phyloP scores from a whole-genome alignment of 2,797 vertebrate species.

The Channa striata region DNA sequence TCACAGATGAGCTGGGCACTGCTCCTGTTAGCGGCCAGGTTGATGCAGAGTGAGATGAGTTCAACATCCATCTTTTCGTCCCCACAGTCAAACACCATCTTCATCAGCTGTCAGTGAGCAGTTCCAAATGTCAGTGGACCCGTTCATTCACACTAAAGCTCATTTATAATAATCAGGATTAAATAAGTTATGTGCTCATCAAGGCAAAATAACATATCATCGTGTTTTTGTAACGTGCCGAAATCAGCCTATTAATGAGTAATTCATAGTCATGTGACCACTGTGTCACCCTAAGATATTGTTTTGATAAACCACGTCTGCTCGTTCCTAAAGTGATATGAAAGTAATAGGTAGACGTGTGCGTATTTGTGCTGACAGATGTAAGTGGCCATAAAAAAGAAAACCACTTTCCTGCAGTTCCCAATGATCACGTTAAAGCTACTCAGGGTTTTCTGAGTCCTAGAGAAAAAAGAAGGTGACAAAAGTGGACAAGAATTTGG shows the following conservation, averaged over 20 bases:
- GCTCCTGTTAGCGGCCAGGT: slow-evolving; percentile 92
- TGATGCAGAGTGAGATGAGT: slow-evolving; percentile 95
- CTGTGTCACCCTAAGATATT: background rate
- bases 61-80: slow-evolving; percentile 89
- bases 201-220: background rate
- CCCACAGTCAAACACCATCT: slow-evolving; percentile 90
- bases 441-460: background rate
- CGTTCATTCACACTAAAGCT: background rate
- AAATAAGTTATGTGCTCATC: no score
- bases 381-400: background rate
- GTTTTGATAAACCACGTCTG: background rate
- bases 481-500: background rate
- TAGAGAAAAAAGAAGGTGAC: background rate
- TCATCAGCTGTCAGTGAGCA: slow-evolving; percentile 88
- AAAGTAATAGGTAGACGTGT: no score
- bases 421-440: background rate
- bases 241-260: no score
- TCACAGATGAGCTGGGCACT: slow-evolving; percentile 93
- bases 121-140: background rate
- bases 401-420: background rate
- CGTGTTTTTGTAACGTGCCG: background rate
- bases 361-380: background rate
- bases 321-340: background rate
- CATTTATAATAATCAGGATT: background rate
- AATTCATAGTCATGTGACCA: background rate